Evolutionary conservation across 2,888 invertebrate species (phyloP).

Genomic region (Macrophya alboannulata): DNA sequence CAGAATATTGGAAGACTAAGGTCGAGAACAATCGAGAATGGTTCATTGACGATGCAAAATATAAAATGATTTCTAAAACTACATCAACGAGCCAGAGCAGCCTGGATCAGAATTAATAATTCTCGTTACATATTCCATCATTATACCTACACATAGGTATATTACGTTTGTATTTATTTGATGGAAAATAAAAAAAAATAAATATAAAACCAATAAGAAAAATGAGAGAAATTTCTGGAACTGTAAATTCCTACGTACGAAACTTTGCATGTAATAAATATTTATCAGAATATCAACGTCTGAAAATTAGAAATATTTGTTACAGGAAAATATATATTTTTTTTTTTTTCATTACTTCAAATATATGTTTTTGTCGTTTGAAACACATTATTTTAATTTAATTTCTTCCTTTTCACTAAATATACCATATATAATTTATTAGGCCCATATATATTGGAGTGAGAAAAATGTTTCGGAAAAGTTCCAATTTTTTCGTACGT

Average conservation of each 20-base stretch:
- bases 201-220: neutral
- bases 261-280: neutral
- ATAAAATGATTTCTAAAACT: slow-evolving; percentile 67
- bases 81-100: neutral
- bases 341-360: too few relatives aligned
- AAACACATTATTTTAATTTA: too few relatives aligned
- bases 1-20: slow-evolving; percentile 80
- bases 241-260: too few relatives aligned
- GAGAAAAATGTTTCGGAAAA: neutral
- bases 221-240: too few relatives aligned
- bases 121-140: neutral
- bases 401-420: too few relatives aligned
- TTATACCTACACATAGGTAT: too few relatives aligned
- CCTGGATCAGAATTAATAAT: neutral
- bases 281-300: neutral
- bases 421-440: neutral
- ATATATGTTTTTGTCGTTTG: too few relatives aligned
- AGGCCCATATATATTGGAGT: neutral
- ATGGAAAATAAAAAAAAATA: neutral
- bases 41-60: slow-evolving; percentile 81
- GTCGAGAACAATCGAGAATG: slow-evolving; percentile 79
- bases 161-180: neutral
- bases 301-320: neutral
- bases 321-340: too few relatives aligned
- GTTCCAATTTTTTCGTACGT: neutral